A percentile compares a stretch with the other conserved stretches of the same genome.
phyloP scores from a whole-genome alignment of 1,140 invertebrate species.

The Schlechtendalia chinensis region DNA sequence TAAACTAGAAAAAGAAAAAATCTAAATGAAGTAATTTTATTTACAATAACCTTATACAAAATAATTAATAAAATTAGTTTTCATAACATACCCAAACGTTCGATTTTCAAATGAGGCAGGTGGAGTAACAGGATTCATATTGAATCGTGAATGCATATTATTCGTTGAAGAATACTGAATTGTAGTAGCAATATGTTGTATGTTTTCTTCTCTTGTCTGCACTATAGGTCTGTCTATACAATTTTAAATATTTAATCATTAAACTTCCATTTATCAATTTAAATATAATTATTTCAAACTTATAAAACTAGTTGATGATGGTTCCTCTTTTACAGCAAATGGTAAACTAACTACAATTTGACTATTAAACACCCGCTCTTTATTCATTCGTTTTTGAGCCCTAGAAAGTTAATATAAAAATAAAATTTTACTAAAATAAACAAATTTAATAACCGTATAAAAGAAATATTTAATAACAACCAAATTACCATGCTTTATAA shows the following conservation, averaged over 20 bases:
- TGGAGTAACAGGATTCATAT: constrained; percentile 38
- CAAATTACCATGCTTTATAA: neutral
- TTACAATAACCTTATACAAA: neutral
- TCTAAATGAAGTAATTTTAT: neutral
- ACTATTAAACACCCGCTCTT: constrained; percentile 74
- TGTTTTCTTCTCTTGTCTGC: constrained; percentile 44
- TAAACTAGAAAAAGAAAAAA: constrained; percentile 30
- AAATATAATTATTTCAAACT: neutral
- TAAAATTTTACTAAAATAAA: constrained; percentile 6
- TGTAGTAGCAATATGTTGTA: constrained; percentile 41
- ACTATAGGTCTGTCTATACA: constrained; percentile 29
- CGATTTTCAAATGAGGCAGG: constrained; percentile 37
- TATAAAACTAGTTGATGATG: constrained; percentile 24
- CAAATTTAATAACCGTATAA: neutral
- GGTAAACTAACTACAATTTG: constrained; percentile 51
- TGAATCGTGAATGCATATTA: constrained; percentile 42
- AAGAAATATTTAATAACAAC: neutral
- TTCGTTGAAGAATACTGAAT: constrained; percentile 45
- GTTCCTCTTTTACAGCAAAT: constrained; percentile 49
- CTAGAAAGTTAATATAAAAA: constrained; percentile 58
- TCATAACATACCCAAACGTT: constrained; percentile 14
- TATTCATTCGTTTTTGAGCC: constrained; percentile 80
- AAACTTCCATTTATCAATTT: too few relatives aligned
- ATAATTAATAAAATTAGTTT: constrained; percentile 1
- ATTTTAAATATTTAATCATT: neutral